Base-by-base conservation (phyloP, 2,797 vertebrate species). In the Pteronotus mesoamericanus region DNA sequence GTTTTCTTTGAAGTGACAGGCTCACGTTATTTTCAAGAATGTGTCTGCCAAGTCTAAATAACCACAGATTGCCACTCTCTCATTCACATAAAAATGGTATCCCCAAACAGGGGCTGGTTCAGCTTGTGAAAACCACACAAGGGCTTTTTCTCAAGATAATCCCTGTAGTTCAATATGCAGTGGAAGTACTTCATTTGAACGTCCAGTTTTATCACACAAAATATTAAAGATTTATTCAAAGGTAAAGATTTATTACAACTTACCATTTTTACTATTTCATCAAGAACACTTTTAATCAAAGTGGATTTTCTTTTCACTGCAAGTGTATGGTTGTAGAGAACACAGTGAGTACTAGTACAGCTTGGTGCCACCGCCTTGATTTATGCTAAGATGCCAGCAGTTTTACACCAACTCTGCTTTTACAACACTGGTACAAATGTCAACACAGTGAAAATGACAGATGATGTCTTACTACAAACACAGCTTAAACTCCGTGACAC, bases 1-100 rank as follows among this genome's bases (percentile, higher is more conserved):
- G 78, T 95, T 94, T 88, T 86, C 66, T 71, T 72, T 57, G 55
- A 94, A 96, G 68, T 57, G 37, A 86, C 10, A 87, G 59, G 55
- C 44, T 89, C 69, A n/a, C 37, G 79, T 93, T 55, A 89, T 78
- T 92, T 93, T 74, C 46, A 91, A 53, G 42, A 87, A 94, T 85
- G 88, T 71, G 32, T 84, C 74, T 93, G 75, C 75, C 72, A 92
- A 59, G 64, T 59, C 77, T 69, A 79, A 48, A 83, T 24, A 64
- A 66, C 42, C 64, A 51, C 5, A 51, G 85, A 72, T 4, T 77
- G 14, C 68, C 72, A 32, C 37, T 57, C 24, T 3, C 61, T 82
- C 80, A 84, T 84, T 82, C 61, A 39, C 37, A 46, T 79, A 57
- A 94, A 95, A 94, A 68, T 69, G 42, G 44, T 26, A 79, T 39